Evolutionary conservation across 92 coral and sea anemone species (phyloP).

Genomic region (Siderastrea siderea): DNA sequence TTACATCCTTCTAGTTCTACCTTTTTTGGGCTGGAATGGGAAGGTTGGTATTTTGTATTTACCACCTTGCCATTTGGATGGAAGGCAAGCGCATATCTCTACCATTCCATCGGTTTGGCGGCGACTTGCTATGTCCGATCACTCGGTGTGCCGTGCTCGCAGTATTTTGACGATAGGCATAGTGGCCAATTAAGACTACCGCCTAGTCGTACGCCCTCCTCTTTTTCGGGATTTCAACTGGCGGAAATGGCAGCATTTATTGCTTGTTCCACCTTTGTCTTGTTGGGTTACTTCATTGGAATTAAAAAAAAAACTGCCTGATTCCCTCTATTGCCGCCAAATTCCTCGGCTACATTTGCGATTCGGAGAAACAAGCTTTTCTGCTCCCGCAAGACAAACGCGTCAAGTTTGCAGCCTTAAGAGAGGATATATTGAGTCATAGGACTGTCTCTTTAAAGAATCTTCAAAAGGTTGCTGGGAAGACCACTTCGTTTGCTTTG

Average conservation of each 20-base stretch:
- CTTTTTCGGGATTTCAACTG: background rate
- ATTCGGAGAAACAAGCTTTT: conserved; percentile 60
- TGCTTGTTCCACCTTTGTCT: conserved; percentile 25
- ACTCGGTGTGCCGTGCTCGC: conserved; percentile 61
- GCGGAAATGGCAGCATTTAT: conserved; percentile 62
- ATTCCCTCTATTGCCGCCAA: conserved; percentile 35
- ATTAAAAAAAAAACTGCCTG: conserved; percentile 38
- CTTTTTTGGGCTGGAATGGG: conserved; percentile 65
- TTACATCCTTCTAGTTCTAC: conserved; percentile 46
- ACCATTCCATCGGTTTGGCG: conserved; percentile 57
- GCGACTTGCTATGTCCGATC: conserved; percentile 50
- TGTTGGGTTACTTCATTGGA: conserved; percentile 23
- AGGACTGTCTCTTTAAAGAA: conserved; percentile 34
- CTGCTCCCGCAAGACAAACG: conserved; percentile 62
- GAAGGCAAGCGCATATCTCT: conserved; percentile 67
- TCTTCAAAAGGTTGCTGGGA: conserved; percentile 55
- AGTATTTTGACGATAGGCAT: conserved; percentile 55
- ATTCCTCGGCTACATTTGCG: conserved; percentile 55
- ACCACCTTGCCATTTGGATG: conserved; percentile 67
- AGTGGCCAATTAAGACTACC: conserved; percentile 19
- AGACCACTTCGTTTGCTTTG: conserved; percentile 67
- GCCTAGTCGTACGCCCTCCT: background rate
- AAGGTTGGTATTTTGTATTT: conserved; percentile 61
- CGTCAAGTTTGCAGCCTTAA: conserved; percentile 42
- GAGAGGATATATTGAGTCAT: conserved; percentile 33